These are phyloP conservation scores for Cheumatopsyche charites DNA, from an alignment of 1,140 invertebrate genomes.

Conservation along the genomic window DNA sequence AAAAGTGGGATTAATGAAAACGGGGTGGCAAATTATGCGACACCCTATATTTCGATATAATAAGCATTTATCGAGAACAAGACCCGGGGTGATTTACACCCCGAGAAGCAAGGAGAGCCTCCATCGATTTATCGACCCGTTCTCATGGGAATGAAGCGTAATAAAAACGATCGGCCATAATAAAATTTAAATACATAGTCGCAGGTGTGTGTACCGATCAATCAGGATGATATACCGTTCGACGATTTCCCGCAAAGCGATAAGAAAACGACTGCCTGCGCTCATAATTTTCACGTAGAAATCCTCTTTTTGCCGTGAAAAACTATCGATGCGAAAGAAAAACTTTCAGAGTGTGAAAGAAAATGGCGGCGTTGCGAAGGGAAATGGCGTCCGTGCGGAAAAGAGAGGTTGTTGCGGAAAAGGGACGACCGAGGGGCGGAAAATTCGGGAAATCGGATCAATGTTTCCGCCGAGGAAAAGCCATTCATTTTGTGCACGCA, in stretches of 20 bases:
- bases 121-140: conserved; percentile 12
- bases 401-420: background rate
- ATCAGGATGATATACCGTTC: too few relatives aligned
- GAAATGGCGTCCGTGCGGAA: conserved; percentile 35
- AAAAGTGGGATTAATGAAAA: too few relatives aligned
- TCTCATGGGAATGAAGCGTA: conserved; percentile 7
- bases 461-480: conserved; percentile 45
- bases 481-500: conserved; percentile 42
- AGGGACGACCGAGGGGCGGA: background rate
- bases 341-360: background rate
- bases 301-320: too few relatives aligned
- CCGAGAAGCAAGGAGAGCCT: background rate
- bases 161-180: conserved; percentile 14
- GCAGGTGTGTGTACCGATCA: too few relatives aligned
- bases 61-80: conserved; percentile 3
- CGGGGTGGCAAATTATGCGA: too few relatives aligned
- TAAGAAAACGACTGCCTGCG: background rate
- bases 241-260: background rate
- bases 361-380: background rate
- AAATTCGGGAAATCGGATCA: conserved; percentile 38
- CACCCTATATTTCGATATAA: too few relatives aligned
- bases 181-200: conserved; percentile 22
- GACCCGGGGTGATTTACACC: conserved; percentile 25
- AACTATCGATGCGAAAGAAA: too few relatives aligned
- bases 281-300: too few relatives aligned